Evolutionary conservation across 1,140 invertebrate genomes (phyloP).

Genomic region (Cataglyphis hispanica): DNA sequence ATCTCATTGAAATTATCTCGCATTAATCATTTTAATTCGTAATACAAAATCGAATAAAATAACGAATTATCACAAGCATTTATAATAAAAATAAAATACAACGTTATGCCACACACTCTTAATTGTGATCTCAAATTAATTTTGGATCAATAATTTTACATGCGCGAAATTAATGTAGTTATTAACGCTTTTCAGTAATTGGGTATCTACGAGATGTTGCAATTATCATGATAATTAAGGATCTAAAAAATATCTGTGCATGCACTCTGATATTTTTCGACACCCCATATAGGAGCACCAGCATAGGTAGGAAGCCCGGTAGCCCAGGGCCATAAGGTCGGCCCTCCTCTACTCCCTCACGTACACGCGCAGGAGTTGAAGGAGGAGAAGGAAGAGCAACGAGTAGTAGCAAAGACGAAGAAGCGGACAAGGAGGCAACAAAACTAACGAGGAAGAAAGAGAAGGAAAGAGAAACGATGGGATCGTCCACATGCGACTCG

Average conservation of each 20-base stretch:
- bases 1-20: not conserved
- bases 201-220: not conserved
- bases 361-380: slow-evolving; percentile 73
- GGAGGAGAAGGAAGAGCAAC: slow-evolving; percentile 54
- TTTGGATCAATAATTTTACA: not conserved
- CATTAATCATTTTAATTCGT: not conserved
- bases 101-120: not conserved
- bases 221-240: slow-evolving; percentile 26
- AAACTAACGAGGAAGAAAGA: slow-evolving; percentile 32
- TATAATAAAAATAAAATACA: slow-evolving; percentile 25
- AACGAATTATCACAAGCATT: not conserved
- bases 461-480: slow-evolving; percentile 47
- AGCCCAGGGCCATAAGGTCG: slow-evolving; percentile 86
- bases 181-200: not conserved
- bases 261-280: slow-evolving; percentile 55
- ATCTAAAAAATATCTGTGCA: slow-evolving; percentile 16
- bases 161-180: not conserved
- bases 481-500: slow-evolving; percentile 74
- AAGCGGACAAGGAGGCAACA: slow-evolving; percentile 28
- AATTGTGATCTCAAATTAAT: not conserved
- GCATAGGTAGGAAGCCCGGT: slow-evolving; percentile 84
- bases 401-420: slow-evolving; percentile 47
- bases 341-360: slow-evolving; percentile 83
- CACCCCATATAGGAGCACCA: slow-evolving; percentile 80
- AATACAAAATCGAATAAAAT: not conserved